A percentile compares a stretch with the other conserved stretches of the same genome.
Conservation (phyloP, 1,140 invertebrate species). For the Drosophila nikananu region DNA sequence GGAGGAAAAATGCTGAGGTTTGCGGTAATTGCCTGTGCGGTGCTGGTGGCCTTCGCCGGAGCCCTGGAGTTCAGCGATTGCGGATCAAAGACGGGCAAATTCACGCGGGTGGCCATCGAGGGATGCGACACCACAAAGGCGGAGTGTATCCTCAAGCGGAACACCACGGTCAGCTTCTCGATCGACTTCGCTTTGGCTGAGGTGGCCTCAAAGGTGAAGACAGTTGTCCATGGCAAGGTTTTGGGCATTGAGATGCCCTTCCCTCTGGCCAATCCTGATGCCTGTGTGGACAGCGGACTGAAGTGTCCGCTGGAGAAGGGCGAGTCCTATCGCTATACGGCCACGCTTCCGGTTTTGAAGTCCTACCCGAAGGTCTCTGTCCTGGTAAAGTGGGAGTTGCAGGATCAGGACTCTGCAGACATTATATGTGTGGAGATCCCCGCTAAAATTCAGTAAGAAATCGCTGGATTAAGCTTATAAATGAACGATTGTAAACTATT, state of each 20-base stretch:
- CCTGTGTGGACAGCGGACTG: conserved; percentile 88
- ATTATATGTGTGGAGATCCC: conserved; percentile 90
- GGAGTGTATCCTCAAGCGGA: conserved; percentile 87
- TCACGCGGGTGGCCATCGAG: conserved; percentile 86
- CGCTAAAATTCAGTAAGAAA: conserved; percentile 86
- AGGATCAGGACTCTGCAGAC: conserved; percentile 87
- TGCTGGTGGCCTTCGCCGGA: conserved; percentile 46
- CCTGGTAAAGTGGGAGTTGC: conserved; percentile 90
- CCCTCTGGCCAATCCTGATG: conserved; percentile 89
- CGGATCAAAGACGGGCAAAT: conserved; percentile 87
- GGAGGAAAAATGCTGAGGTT: conserved; percentile 61
- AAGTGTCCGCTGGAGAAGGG: conserved; percentile 89
- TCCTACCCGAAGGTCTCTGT: conserved; percentile 89
- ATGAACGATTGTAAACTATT: conserved; percentile 4
- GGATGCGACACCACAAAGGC: conserved; percentile 86
- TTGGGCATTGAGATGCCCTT: conserved; percentile 90
- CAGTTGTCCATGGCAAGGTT: conserved; percentile 90
- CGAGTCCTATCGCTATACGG: conserved; percentile 87
- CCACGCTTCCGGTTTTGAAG: conserved; percentile 87
- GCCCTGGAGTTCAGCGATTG: conserved; percentile 62
- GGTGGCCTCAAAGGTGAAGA: conserved; percentile 84
- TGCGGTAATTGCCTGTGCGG: conserved; percentile 50
- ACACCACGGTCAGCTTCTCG: conserved; percentile 87
- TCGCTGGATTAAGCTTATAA: background rate
- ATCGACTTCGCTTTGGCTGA: conserved; percentile 87